Evolutionary conservation across 2,113 vertebrate species (phyloP).

Genomic region (Lepus europaeus): DNA sequence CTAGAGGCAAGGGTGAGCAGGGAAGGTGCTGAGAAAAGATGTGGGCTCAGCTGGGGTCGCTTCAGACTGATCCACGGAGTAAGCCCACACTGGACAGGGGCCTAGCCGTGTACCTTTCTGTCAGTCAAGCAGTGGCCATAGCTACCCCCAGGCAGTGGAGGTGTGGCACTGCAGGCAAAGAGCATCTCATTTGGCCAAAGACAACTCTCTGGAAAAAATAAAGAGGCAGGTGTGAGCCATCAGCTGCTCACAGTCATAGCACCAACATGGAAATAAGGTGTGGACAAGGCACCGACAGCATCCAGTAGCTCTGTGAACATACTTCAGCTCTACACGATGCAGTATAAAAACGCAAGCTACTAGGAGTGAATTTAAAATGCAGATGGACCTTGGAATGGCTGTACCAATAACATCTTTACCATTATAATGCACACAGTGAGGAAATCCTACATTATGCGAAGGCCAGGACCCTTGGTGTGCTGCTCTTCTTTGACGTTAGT

Average conservation of each 20-base stretch:
- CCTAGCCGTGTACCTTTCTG: not conserved
- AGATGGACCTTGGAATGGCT: not conserved
- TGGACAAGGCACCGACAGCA: not conserved
- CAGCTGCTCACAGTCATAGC: not conserved
- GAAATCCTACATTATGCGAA: not conserved
- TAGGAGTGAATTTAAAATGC: constrained; percentile 12
- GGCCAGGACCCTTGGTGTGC: not conserved
- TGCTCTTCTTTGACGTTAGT: not conserved
- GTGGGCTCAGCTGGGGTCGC: not conserved
- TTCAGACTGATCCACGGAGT: not conserved
- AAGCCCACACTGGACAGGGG: not conserved
- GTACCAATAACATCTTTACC: not conserved
- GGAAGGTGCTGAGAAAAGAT: not conserved
- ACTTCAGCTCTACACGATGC: not conserved
- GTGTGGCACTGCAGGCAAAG: not conserved
- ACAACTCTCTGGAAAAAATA: not conserved
- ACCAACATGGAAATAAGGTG: not conserved
- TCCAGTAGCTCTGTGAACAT: not conserved
- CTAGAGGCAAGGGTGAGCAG: not conserved
- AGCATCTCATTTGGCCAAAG: not conserved
- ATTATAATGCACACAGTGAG: not conserved
- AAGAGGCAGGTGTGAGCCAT: not conserved
- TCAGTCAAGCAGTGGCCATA: not conserved
- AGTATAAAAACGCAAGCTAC: not conserved
- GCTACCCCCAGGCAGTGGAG: not conserved